Conservation (phyloP, 1,140 invertebrate species). For the Euura lappo region DNA sequence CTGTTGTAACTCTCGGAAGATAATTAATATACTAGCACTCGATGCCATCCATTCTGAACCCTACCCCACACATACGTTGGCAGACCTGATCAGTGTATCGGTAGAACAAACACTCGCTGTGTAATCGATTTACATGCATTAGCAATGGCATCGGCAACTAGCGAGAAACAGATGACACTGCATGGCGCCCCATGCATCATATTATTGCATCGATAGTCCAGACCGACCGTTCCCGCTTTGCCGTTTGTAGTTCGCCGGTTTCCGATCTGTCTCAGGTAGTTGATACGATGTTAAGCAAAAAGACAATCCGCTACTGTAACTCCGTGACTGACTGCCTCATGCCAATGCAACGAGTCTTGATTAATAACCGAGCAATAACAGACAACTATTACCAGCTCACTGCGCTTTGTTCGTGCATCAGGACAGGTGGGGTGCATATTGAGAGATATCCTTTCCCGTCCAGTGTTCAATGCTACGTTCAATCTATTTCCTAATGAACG, state of each 20-base stretch:
- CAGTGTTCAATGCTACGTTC: no score
- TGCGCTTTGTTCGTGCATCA: no score
- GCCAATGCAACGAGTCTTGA: slow-evolving; percentile 43
- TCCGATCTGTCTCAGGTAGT: neutral
- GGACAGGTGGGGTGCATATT: no score
- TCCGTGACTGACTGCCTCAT: slow-evolving; percentile 24
- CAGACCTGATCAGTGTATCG: neutral
- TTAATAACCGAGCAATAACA: slow-evolving; percentile 52
- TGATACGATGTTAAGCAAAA: slow-evolving; percentile 27
- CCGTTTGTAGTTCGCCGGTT: neutral
- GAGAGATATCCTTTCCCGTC: no score
- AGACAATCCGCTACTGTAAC: slow-evolving; percentile 37
- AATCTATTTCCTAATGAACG: no score
- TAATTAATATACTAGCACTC: slow-evolving; percentile 5
- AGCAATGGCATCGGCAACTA: slow-evolving; percentile 28
- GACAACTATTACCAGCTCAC: no score
- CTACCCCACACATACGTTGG: neutral
- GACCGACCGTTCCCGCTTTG: slow-evolving; percentile 11
- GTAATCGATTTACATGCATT: slow-evolving; percentile 36
- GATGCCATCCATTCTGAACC: neutral
- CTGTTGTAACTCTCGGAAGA: neutral
- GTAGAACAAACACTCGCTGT: slow-evolving; percentile 12
- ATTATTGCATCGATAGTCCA: slow-evolving; percentile 39
- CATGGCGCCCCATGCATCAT: slow-evolving; percentile 43
- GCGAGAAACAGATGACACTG: slow-evolving; percentile 30